Conservation (phyloP, 2,888 invertebrate genomes). For the Crepidodera aurea region DNA sequence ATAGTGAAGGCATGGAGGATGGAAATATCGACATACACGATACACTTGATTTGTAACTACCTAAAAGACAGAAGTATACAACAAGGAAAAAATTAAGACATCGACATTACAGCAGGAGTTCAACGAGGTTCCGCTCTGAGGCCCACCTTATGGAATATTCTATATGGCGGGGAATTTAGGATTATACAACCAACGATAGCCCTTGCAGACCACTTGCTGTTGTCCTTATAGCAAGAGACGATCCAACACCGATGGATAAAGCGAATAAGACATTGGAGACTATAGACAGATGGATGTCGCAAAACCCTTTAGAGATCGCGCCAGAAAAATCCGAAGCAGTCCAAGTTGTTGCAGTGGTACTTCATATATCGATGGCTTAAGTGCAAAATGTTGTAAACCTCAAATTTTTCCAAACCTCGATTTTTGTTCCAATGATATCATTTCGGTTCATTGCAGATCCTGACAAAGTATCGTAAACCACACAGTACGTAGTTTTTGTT, state of each 20-base stretch:
- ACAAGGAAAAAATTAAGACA: not conserved
- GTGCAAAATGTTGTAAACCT: too few species aligned
- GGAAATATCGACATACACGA: not conserved
- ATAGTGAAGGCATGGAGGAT: not conserved
- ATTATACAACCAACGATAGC: not conserved
- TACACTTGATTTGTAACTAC: not conserved
- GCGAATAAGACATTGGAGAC: not conserved
- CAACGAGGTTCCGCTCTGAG: not conserved
- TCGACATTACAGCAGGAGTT: conserved; percentile 9
- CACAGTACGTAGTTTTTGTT: too few species aligned
- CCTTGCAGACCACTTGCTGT: conserved; percentile 1
- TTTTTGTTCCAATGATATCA: too few species aligned
- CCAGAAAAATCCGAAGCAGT: not conserved
- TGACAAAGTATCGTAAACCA: too few species aligned
- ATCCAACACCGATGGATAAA: not conserved
- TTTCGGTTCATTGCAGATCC: too few species aligned
- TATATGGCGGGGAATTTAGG: not conserved
- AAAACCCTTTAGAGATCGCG: not conserved
- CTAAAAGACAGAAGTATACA: not conserved
- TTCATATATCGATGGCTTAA: too few species aligned
- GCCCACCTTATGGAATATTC: not conserved
- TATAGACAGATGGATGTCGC: not conserved
- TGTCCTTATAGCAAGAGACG: not conserved
- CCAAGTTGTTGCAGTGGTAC: too few species aligned
- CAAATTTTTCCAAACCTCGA: too few species aligned